phyloP scores from a whole-genome alignment of 2,113 vertebrate species.

The Aspiorhynchus laticeps region DNA sequence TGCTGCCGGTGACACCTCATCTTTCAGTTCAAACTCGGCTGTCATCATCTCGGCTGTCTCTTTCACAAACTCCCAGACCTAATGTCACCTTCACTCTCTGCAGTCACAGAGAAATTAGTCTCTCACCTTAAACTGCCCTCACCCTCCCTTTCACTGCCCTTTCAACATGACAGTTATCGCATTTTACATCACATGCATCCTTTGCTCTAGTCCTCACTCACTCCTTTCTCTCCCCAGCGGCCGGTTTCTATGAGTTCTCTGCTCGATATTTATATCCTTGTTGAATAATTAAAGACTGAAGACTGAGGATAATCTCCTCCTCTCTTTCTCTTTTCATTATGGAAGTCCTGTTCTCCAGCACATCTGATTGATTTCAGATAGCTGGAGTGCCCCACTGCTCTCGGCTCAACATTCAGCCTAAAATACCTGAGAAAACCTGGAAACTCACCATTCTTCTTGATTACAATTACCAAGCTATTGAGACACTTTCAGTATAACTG shows the following conservation, averaged over 20 bases:
- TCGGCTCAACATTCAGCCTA: conserved; percentile 27
- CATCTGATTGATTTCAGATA: conserved; percentile 46
- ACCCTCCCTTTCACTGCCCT: conserved; percentile 17
- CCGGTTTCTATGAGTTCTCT: conserved; percentile 44
- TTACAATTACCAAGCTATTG: conserved; percentile 17
- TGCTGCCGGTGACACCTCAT: conserved; percentile 39
- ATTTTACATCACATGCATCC: conserved; percentile 32
- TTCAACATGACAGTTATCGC: conserved; percentile 55
- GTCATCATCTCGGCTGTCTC: neutral
- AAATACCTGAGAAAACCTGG: conserved; percentile 22
- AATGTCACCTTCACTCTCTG: conserved; percentile 57
- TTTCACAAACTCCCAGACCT: conserved; percentile 44
- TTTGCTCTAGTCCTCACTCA: conserved; percentile 10
- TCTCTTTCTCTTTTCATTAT: conserved; percentile 53
- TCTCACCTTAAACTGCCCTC: conserved; percentile 26
- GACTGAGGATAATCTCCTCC: conserved; percentile 50
- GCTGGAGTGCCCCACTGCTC: conserved; percentile 10
- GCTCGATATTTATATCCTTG: conserved; percentile 54
- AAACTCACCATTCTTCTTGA: conserved; percentile 2
- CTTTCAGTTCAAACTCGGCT: conserved; percentile 33
- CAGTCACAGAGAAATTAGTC: conserved; percentile 46
- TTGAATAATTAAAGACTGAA: conserved; percentile 60
- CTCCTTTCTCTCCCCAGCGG: conserved; percentile 25
- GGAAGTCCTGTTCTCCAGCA: neutral
- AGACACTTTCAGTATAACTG: neutral